phyloP scores from a whole-genome alignment of 2,797 vertebrate genomes.

The Morelia viridis region DNA sequence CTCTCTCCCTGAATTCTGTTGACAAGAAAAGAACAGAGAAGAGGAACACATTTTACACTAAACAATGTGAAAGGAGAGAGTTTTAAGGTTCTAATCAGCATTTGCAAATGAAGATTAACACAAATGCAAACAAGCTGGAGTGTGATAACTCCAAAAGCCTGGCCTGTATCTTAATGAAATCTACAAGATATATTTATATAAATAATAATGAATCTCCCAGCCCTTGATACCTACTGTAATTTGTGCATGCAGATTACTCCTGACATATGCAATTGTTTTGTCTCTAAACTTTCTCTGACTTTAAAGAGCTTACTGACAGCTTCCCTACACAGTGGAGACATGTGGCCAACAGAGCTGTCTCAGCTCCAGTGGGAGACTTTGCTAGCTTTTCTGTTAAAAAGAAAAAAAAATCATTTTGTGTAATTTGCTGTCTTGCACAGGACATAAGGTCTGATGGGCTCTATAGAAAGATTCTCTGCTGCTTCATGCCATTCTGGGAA shows the following conservation, averaged over 20 bases:
- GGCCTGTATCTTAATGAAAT: slow-evolving; percentile 74
- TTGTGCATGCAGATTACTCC: slow-evolving; percentile 57
- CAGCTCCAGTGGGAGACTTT: slow-evolving; percentile 49
- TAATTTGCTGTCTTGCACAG: slow-evolving; percentile 54
- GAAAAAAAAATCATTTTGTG: slow-evolving; percentile 30
- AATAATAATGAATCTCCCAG: slow-evolving; percentile 63
- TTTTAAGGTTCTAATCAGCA: slow-evolving; percentile 59
- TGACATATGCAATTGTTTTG: slow-evolving; percentile 61
- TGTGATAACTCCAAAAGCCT: slow-evolving; percentile 64
- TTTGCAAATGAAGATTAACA: slow-evolving; percentile 73
- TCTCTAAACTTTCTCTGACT: slow-evolving; percentile 42
- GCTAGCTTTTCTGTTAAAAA: slow-evolving; percentile 54
- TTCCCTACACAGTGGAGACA: slow-evolving; percentile 53
- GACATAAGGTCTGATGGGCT: slow-evolving; percentile 26
- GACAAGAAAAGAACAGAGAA: slow-evolving; percentile 47
- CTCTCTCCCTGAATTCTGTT: slow-evolving; percentile 39
- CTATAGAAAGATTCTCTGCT: slow-evolving; percentile 21
- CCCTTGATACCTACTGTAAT: slow-evolving; percentile 58
- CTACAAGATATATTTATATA: slow-evolving; percentile 71
- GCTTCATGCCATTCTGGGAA: background rate
- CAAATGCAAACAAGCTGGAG: slow-evolving; percentile 63
- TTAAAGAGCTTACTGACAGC: slow-evolving; percentile 61
- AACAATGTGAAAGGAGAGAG: slow-evolving; percentile 39
- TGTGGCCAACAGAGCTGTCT: slow-evolving; percentile 55
- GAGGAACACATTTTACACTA: slow-evolving; percentile 44